Conservation (phyloP, 2,797 vertebrate genomes). For the Xiphorhynchus erythropygius region DNA sequence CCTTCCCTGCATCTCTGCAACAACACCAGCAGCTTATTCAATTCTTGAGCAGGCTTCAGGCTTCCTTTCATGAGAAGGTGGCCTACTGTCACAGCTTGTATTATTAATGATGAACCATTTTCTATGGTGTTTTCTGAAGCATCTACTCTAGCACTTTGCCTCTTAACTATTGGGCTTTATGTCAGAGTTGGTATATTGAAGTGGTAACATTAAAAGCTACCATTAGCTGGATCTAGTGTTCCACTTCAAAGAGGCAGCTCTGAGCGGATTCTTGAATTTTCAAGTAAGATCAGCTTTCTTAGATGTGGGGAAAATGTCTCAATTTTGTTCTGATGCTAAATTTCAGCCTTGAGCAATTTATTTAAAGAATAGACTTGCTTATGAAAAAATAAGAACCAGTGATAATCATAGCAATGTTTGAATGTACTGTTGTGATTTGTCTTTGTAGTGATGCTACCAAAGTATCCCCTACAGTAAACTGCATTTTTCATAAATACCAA, state of each 20-base stretch:
- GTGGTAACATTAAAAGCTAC: neutral
- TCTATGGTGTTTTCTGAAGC: neutral
- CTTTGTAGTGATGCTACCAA: constrained; percentile 37
- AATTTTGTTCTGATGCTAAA: neutral
- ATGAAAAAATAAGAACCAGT: neutral
- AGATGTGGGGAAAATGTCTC: neutral
- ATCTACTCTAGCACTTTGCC: neutral
- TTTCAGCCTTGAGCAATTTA: constrained; percentile 10
- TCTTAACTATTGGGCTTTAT: neutral
- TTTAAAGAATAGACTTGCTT: neutral
- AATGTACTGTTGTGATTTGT: neutral
- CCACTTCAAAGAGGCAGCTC: neutral
- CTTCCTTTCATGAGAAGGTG: neutral
- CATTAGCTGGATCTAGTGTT: neutral
- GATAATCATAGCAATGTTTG: constrained; percentile 49
- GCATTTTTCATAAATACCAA: constrained; percentile 54
- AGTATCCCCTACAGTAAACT: constrained; percentile 34
- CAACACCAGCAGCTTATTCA: neutral
- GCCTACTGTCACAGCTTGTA: neutral
- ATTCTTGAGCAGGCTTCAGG: neutral
- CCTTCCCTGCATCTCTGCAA: neutral
- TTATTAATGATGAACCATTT: neutral
- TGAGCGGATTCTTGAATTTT: neutral
- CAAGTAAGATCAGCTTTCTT: neutral
- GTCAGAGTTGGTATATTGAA: neutral